Evolutionary conservation across 2,888 invertebrate species (phyloP), one percentile per base, ranked within the genome.

Genomic region (Hydropsyche betteni): DNA sequence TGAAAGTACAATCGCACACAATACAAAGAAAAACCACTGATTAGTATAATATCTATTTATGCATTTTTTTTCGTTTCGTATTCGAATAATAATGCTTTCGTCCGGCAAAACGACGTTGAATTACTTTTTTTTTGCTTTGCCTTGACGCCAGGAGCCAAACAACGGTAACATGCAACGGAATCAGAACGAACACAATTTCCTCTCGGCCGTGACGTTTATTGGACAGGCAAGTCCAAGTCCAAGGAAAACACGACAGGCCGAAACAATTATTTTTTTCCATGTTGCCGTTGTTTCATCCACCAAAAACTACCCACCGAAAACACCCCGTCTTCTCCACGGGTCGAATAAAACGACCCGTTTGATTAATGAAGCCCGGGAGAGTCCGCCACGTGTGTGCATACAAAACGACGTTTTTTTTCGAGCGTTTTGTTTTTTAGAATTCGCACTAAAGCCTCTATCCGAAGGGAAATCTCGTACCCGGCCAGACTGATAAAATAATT

Each of bases 141-240:
- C 14, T 14, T 5, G 53, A 14, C 53, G 53, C 10, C 14, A 51
- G 53, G 12, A 24, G 58, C 5, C 44, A 44, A 44, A 44, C 44
- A 44, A 44, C 16, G 16, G 64, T 64, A 58, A 51, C 68, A 50
- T 73, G 51, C 51, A n/a, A 38, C 10, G 64, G 51, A 73, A 73
- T 73, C 73, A 73, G 36, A 64, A 68, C 34, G 73, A 73, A 73
- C 73, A 73, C 44, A 73, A 73, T 73, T 73, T 68, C 73, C 51
- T 73, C 64, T 51, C 50, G 14, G 68, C 64, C 51, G 33, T 64
- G 73, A 73, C 73, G 73, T 73, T 73, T 73, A 73, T 73, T 73
- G 68, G 73, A 73, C 73, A 73, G 64, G 51, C 51, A 50, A 51
- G 73, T 73, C 64, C 64, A 36, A 73, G 68, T 64, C 64, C 64